These are phyloP conservation scores for Alfaro cultratus DNA, from an alignment of 2,797 vertebrate genomes.

Conservation along the genomic window DNA sequence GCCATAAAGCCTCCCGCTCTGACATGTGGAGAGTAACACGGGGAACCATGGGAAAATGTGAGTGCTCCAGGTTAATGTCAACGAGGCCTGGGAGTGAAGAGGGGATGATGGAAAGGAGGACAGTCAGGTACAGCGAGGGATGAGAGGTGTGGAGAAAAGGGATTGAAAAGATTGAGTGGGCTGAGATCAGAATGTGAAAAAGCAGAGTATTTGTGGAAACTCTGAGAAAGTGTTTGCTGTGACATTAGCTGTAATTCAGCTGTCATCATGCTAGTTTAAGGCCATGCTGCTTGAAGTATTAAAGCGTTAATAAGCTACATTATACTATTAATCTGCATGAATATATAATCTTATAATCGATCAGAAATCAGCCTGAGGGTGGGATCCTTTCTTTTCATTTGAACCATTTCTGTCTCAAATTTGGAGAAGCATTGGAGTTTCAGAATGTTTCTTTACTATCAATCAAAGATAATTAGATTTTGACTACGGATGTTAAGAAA, in stretches of 20 bases:
- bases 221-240: conserved; percentile 51
- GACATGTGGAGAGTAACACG: conserved; percentile 77
- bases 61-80: conserved; percentile 82
- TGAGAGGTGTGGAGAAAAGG: conserved; percentile 55
- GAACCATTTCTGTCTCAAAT: not conserved
- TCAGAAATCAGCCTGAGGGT: not conserved
- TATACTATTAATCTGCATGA: not conserved
- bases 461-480: not conserved
- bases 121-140: conserved; percentile 50
- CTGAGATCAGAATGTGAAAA: conserved; percentile 44
- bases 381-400: not conserved
- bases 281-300: conserved; percentile 23
- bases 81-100: conserved; percentile 72
- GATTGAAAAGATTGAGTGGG: conserved; percentile 53
- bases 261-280: conserved; percentile 45
- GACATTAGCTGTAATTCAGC: conserved; percentile 63
- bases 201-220: conserved; percentile 47
- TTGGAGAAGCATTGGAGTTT: not conserved
- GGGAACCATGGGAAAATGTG: conserved; percentile 75
- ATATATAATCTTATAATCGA: not conserved
- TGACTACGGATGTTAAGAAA: not conserved
- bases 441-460: conserved; percentile 3
- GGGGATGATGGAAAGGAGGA: conserved; percentile 68
- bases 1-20: conserved; percentile 77
- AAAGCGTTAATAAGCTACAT: not conserved